These are phyloP conservation scores for Melitaea cinxia DNA, from an alignment of 1,140 invertebrate genomes.

Conservation along the genomic window DNA sequence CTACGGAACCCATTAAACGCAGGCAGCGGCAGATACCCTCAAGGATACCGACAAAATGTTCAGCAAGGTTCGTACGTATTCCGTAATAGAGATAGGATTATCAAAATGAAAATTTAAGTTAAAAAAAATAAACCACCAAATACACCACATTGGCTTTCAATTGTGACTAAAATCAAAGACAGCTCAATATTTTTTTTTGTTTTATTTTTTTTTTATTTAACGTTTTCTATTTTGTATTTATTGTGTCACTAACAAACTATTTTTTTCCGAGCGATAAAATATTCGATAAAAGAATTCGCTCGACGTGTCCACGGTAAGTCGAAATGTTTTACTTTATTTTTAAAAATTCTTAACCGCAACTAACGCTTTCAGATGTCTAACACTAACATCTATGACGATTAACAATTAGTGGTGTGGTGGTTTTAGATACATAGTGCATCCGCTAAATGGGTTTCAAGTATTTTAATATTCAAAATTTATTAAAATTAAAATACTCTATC, in stretches of 20 bases:
- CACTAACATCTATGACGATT: constrained; percentile 44
- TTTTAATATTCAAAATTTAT: constrained; percentile 36
- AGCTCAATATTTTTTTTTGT: constrained; percentile 65
- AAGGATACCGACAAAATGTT: constrained; percentile 75
- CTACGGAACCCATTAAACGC: constrained; percentile 71
- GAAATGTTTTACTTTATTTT: constrained; percentile 48
- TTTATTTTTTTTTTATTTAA: constrained; percentile 27
- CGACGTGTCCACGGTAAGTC: constrained; percentile 59
- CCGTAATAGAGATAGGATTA: constrained; percentile 71
- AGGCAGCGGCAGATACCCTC: constrained; percentile 69
- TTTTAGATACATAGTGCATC: constrained; percentile 57
- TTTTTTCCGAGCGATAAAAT: constrained; percentile 21
- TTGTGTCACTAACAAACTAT: constrained; percentile 62
- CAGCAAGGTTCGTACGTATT: constrained; percentile 80
- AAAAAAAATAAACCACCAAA: constrained; percentile 52
- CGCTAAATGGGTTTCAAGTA: constrained; percentile 39
- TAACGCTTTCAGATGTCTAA: constrained; percentile 67
- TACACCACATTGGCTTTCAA: constrained; percentile 67
- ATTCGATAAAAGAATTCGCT: constrained; percentile 1
- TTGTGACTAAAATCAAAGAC: constrained; percentile 72
- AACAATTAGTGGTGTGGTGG: constrained; percentile 74
- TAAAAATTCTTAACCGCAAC: constrained; percentile 41
- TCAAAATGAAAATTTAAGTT: constrained; percentile 39
- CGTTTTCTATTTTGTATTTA: constrained; percentile 14
- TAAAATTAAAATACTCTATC: constrained; percentile 44